Evolutionary conservation across 2,113 vertebrate genomes (phyloP), one percentile per base, ranked within the genome.

Genomic region (Probosciger aterrimus): DNA sequence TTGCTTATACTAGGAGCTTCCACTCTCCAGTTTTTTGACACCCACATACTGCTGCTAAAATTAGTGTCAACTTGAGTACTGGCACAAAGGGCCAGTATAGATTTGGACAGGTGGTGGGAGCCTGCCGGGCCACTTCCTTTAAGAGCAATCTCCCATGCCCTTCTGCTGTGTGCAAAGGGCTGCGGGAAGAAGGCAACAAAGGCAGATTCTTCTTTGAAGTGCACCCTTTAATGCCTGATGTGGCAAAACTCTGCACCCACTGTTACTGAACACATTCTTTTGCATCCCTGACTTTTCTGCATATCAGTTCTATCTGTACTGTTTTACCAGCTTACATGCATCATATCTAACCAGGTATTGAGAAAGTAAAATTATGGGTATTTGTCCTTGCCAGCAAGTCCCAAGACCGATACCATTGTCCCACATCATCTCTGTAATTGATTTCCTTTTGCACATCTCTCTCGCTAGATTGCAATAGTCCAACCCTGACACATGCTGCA

Each of bases 141-240:
- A 25, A 89, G 28, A 88, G 57, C 2, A 31, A 3, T 52, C 41
- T 44, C 6, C 8, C 0, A 0, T 35, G 28, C 10, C 50, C 12
- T 84, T 86, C 31, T 68, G 14, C 41, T 35, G 8, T 31, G 10
- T 39, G 6, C 23, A 53, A 53, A 88, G 27, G 6, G 13, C 19
- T 46, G 19, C 25, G 47, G 52, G 17, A 84, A 43, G 41, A 74
- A 69, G 49, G 12, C 33, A 74, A 44, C 9, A 69, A 70, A 84
- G 39, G 19, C 17, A 81, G 64, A 70, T 60, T 53, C 10, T 8
- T 10, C 18, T 74, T n/a, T 75, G 37, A 80, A 64, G 3, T 10
- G 9, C n/a, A n/a, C 4, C 11, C 59, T 47, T 75, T 59, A 37
- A 33, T 59, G 25, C 8, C 33, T 47, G 2, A 41, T 75, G 25